phyloP scores from a whole-genome alignment of 2,797 vertebrate species.

The Nyctalus aviator region DNA sequence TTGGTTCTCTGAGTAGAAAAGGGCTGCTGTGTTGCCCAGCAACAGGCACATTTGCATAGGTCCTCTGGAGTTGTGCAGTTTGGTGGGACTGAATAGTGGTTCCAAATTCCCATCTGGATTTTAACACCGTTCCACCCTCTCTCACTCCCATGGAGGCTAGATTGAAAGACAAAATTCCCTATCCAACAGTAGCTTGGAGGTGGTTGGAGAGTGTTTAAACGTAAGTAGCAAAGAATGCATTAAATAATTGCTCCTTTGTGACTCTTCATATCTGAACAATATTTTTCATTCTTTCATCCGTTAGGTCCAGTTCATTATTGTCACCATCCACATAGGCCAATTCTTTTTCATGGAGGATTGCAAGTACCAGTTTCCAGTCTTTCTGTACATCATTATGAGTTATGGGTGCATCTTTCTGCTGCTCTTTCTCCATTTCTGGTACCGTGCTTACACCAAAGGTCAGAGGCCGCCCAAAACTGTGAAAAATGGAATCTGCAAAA shows the following conservation, averaged over 20 bases:
- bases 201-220: neutral
- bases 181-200: neutral
- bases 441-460: conserved; percentile 97
- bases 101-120: neutral
- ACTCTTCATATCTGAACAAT: conserved; percentile 27
- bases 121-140: neutral
- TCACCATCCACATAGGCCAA: conserved; percentile 94
- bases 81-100: neutral
- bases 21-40: neutral
- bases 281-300: conserved; percentile 51
- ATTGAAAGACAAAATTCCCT: conserved; percentile 22
- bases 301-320: conserved; percentile 94
- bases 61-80: neutral
- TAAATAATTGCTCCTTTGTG: neutral
- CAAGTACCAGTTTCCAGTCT: conserved; percentile 94
- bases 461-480: conserved; percentile 93
- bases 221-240: neutral
- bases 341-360: conserved; percentile 96
- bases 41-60: neutral
- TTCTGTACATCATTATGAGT: conserved; percentile 93
- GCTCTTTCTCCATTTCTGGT: conserved; percentile 98
- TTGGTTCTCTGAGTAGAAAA: neutral
- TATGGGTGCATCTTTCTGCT: conserved; percentile 95
- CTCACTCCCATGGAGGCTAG: neutral
- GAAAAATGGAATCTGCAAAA: conserved; percentile 86